Conservation (phyloP, 2,888 invertebrate genomes). For the Acanthoscelides obtectus region DNA sequence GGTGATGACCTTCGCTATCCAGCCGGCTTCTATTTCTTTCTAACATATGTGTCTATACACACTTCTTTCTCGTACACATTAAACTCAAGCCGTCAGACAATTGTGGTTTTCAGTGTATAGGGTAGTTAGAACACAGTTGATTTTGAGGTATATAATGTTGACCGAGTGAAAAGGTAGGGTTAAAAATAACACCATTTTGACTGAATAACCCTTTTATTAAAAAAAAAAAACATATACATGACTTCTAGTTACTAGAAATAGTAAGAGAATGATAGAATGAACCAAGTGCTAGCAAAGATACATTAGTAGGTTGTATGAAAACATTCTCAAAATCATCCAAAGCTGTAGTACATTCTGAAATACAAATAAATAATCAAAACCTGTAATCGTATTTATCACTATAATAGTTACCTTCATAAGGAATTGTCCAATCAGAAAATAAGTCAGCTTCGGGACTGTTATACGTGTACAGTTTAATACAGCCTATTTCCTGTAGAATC, state of each 20-base stretch:
- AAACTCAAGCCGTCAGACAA: too few species aligned
- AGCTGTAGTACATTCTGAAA: constrained; percentile 30
- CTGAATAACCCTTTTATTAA: neutral
- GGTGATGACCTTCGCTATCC: too few species aligned
- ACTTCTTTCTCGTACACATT: too few species aligned
- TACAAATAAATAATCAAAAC: constrained; percentile 1
- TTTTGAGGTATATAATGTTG: too few species aligned
- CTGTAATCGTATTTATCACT: neutral
- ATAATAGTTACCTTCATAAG: constrained; percentile 21
- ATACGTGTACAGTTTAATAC: constrained; percentile 48
- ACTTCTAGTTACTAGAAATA: neutral
- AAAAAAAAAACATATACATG: neutral
- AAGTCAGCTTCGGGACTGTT: constrained; percentile 43
- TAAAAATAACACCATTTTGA: too few species aligned
- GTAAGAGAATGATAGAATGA: constrained; percentile 18
- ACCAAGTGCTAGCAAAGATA: constrained; percentile 27
- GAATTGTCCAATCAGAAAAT: constrained; percentile 37
- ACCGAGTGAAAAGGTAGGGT: too few species aligned
- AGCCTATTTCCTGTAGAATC: constrained; percentile 54
- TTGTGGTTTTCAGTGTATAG: too few species aligned
- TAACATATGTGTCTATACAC: too few species aligned
- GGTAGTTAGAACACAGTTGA: too few species aligned
- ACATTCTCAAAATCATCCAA: constrained; percentile 34
- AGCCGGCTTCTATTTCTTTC: too few species aligned
- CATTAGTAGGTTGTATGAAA: constrained; percentile 25